Conservation (phyloP, 2,113 vertebrate species). For the Barnardius zonarius region DNA sequence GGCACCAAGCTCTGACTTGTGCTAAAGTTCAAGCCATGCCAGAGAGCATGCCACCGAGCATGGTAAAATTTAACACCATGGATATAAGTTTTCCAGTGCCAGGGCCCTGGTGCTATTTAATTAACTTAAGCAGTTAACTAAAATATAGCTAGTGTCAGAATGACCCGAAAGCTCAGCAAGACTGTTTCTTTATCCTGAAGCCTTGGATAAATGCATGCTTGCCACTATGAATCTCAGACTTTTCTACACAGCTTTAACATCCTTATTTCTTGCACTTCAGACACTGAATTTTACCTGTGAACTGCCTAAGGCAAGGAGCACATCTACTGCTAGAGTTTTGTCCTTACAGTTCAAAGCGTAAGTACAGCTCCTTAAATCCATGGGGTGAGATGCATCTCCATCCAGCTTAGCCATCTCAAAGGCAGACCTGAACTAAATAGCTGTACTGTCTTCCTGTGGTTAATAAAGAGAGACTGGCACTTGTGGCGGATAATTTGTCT, state of each 20-base stretch:
- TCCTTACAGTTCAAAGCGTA: background rate
- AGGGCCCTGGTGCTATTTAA: rapidly evolving
- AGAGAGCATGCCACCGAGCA: background rate
- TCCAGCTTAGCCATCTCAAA: background rate
- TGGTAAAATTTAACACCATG: background rate
- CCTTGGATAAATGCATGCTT: background rate
- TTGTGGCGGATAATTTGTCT: background rate
- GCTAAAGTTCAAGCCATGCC: background rate
- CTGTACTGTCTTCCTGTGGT: background rate
- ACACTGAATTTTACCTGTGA: background rate
- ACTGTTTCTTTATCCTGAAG: background rate
- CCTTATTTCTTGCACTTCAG: background rate
- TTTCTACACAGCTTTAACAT: background rate
- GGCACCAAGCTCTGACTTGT: background rate
- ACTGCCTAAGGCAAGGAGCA: background rate
- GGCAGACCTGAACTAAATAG: background rate
- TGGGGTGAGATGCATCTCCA: background rate
- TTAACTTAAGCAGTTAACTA: background rate
- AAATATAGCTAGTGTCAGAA: background rate
- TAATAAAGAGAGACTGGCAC: background rate
- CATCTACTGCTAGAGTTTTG: background rate
- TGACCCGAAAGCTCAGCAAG: background rate
- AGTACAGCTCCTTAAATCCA: background rate
- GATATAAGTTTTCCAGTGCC: background rate
- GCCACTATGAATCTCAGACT: background rate